Conservation (phyloP, 2,113 vertebrate genomes). For the Neofelis nebulosa region DNA sequence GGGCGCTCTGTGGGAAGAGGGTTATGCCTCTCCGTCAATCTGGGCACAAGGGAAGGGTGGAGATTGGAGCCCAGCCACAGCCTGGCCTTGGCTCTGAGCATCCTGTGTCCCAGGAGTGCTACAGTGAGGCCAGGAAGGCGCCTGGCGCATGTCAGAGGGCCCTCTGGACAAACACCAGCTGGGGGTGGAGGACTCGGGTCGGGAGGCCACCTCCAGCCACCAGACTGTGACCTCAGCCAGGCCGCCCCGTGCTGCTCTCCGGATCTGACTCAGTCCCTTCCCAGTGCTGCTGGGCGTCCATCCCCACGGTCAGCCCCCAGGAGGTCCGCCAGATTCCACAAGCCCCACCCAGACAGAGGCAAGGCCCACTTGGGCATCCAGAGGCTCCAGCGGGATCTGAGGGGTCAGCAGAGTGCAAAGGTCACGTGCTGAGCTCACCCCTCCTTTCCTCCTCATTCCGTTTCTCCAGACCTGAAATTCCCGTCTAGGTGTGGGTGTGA, state of each 20-base stretch:
- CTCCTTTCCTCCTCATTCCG: not conserved
- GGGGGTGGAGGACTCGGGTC: conserved; percentile 69
- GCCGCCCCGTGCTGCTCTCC: conserved; percentile 48
- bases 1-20: not conserved
- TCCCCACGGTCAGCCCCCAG: conserved; percentile 63
- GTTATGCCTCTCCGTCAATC: not conserved
- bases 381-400: not conserved
- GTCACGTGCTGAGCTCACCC: not conserved
- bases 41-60: not conserved
- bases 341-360: conserved; percentile 56
- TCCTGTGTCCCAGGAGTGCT: not conserved
- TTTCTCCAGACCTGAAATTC: not conserved
- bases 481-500: not conserved
- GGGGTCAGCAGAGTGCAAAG: not conserved
- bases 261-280: conserved; percentile 77
- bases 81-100: not conserved
- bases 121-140: conserved; percentile 29
- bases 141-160: conserved; percentile 45
- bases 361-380: not conserved
- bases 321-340: conserved; percentile 41
- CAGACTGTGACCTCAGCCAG: conserved; percentile 75
- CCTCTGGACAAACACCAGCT: conserved; percentile 59
- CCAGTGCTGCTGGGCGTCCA: conserved; percentile 10
- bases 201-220: conserved; percentile 75
- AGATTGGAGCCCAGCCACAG: not conserved